Percentiles rank a stretch among this genome's conserved stretches.
Evolutionary conservation across 2,113 vertebrate genomes (phyloP).

Genomic region (Trematomus loennbergii): DNA sequence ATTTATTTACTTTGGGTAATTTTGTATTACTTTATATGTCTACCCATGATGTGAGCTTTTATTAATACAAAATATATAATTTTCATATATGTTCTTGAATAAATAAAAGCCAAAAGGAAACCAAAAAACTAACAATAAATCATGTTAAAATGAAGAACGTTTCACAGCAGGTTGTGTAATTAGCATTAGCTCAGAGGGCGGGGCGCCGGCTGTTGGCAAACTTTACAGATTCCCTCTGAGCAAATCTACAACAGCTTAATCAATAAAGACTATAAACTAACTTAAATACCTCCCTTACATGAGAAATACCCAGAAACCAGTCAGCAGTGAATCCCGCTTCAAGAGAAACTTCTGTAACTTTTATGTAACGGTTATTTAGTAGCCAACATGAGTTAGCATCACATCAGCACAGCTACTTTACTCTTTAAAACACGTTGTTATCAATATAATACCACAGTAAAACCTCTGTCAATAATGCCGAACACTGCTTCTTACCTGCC

Average conservation of each 20-base stretch:
- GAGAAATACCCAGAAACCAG: neutral
- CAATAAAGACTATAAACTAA: too few species aligned
- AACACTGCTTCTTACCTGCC: conserved; percentile 66
- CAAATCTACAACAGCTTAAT: neutral
- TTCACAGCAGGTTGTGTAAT: neutral
- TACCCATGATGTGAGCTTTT: too few species aligned
- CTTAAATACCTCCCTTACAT: neutral
- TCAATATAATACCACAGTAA: too few species aligned
- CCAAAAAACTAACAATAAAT: too few species aligned
- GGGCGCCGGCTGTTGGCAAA: neutral
- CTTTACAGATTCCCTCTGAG: neutral
- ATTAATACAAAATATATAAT: too few species aligned
- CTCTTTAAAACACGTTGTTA: neutral
- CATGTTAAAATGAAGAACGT: too few species aligned
- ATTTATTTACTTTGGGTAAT: too few species aligned
- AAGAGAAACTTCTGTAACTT: neutral
- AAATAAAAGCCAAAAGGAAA: too few species aligned
- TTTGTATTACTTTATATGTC: too few species aligned
- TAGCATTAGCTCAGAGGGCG: neutral
- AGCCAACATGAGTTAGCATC: conserved; percentile 64
- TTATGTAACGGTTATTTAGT: neutral
- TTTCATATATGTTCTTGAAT: too few species aligned
- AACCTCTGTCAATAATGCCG: neutral
- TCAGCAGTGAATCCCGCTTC: too few species aligned
- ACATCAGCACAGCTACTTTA: neutral